These are phyloP conservation scores for Acheta domesticus DNA, from an alignment of 2,888 invertebrate species.

Conservation along the genomic window DNA sequence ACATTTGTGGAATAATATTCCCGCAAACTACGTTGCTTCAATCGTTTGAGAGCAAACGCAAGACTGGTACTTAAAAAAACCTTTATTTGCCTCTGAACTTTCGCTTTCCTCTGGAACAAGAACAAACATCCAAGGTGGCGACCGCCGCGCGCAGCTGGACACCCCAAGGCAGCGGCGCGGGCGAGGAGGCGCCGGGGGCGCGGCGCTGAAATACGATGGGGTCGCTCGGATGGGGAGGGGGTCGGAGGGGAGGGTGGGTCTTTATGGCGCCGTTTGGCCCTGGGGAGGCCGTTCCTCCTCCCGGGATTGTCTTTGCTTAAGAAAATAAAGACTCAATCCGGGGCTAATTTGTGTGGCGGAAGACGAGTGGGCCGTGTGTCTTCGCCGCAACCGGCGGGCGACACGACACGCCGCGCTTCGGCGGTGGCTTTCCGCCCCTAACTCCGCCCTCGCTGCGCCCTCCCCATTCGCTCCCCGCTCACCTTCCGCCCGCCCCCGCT, in stretches of 20 bases:
- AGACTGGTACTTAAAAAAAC: no score
- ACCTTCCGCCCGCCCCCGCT: neutral
- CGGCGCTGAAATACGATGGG: no score
- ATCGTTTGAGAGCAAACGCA: no score
- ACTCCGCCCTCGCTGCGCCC: neutral
- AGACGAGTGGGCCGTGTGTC: neutral
- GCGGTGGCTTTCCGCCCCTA: neutral
- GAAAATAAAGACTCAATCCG: slow-evolving; percentile 18
- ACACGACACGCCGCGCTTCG: neutral
- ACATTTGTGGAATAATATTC: no score
- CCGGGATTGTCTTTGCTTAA: slow-evolving; percentile 11
- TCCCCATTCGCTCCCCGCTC: neutral
- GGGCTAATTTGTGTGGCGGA: slow-evolving; percentile 18
- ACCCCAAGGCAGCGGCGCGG: no score
- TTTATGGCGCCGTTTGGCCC: slow-evolving; percentile 18
- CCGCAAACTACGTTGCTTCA: no score
- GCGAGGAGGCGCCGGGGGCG: no score
- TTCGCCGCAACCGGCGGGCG: neutral
- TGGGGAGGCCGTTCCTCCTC: neutral
- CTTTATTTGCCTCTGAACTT: no score
- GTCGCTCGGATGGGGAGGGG: neutral
- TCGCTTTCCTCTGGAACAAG: no score
- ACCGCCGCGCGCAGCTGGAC: no score
- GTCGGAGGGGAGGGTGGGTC: neutral
- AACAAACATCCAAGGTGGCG: no score